Conservation (phyloP, 2,797 vertebrate species). For the Coregonus ussuriensis region DNA sequence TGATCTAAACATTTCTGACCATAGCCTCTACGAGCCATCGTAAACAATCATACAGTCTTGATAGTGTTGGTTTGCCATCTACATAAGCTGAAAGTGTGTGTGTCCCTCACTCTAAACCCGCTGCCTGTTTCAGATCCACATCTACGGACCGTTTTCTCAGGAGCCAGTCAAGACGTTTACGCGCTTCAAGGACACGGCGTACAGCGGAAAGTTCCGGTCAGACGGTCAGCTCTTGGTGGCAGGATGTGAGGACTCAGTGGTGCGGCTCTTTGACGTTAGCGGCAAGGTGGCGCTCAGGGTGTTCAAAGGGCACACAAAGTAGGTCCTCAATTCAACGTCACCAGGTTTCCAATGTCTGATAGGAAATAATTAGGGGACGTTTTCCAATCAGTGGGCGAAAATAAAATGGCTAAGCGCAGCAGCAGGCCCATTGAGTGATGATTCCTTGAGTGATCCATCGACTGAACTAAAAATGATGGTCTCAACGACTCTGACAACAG, state of each 20-base stretch:
- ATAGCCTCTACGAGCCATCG: not conserved
- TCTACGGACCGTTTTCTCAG: conserved; percentile 81
- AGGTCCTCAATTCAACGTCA: conserved; percentile 44
- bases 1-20: not conserved
- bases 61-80: not conserved
- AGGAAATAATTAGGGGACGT: not conserved
- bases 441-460: conserved; percentile 6
- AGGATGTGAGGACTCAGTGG: conserved; percentile 72
- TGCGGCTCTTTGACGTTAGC: conserved; percentile 75
- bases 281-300: conserved; percentile 76
- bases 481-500: conserved; percentile 14
- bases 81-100: not conserved
- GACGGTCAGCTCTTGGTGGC: conserved; percentile 76
- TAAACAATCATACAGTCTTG: not conserved
- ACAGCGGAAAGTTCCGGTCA: conserved; percentile 74
- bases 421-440: not conserved
- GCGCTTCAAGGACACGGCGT: conserved; percentile 79
- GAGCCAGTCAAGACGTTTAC: conserved; percentile 82
- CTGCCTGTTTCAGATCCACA: conserved; percentile 71
- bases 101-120: not conserved
- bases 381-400: not conserved
- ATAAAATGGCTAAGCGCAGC: not conserved
- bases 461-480: conserved; percentile 11
- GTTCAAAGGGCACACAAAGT: conserved; percentile 79
- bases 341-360: not conserved